Base-by-base conservation (phyloP, 2,113 vertebrate genomes). In the Picathartes gymnocephalus region DNA sequence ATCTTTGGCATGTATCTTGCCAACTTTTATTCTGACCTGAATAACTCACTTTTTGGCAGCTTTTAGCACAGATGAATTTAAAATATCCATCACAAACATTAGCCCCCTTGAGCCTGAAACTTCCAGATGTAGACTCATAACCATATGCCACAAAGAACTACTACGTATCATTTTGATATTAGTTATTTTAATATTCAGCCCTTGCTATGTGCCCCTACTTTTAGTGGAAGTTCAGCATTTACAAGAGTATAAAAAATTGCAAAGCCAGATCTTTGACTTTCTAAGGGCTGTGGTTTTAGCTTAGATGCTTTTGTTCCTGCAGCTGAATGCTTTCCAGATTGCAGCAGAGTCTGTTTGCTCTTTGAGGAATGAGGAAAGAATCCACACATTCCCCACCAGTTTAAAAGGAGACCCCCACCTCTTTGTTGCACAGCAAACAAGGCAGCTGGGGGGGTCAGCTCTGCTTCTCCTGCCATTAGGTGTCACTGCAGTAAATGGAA, bases 41-140 rank as follows among this genome's bases (percentile, higher is more conserved):
- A 96, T 95, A 97, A 96, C 96, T 97, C 76, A 87, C 93, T 96
- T 95, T 94, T 66, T 95, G 95, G 81, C 93, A 95, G 81, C 93
- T 95, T 97, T 95, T 90, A 96, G 95, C 64, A 87, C 82, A 98
- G 94, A 96, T 96, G 93, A 97, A 96, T 97, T 97, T 96, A 95
- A 95, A 96, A 95, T 89, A 96, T 83, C 96, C 66, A 95, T 96
- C 95, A 96, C 91, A 95, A 97, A 95, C 96, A 96, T 97, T 95
- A 97, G 94, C 72, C 86, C 92, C 35, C 87, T 65, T 80, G 96
- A 98, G 97, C 88, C 95, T 97, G 96, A 97, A 95, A 92, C 90
- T 96, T 97, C 96, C 95, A 98, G 95, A 97, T 97, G 95, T 97
- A 97, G 88, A 96, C 85, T 65, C 80, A n/a, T 81, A 96, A 96